Conservation (phyloP, 2,797 vertebrate genomes). For the Lemur catta region DNA sequence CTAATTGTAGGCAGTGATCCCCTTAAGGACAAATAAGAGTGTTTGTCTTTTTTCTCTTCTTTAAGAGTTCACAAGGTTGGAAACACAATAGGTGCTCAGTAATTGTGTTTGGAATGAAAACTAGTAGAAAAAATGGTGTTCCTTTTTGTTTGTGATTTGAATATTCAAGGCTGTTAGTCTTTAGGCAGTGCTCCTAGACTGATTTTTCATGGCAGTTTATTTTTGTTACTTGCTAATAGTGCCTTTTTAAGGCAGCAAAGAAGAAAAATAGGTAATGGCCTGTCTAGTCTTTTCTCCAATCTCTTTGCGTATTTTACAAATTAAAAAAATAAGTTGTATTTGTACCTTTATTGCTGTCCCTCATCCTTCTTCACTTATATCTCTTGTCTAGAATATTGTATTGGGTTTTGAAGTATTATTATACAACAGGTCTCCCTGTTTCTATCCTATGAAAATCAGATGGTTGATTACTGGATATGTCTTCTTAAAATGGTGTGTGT, state of each 20-base stretch:
- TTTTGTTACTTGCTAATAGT: constrained; percentile 11
- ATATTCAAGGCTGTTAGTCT: neutral
- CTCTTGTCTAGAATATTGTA: neutral
- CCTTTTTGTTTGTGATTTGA: neutral
- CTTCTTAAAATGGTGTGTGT: neutral
- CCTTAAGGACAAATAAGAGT: neutral
- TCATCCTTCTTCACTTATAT: neutral
- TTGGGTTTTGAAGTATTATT: constrained; percentile 2
- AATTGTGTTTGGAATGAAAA: constrained; percentile 38
- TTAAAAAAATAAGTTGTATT: neutral
- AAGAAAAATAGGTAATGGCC: neutral
- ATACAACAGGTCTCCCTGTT: neutral
- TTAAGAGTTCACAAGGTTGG: neutral
- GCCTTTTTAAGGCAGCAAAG: neutral
- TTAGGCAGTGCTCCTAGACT: neutral
- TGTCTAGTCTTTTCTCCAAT: constrained; percentile 16
- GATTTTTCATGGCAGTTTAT: neutral
- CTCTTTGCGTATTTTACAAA: neutral
- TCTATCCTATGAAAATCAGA: neutral
- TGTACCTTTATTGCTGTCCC: neutral
- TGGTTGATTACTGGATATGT: neutral
- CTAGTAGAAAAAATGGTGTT: constrained; percentile 10
- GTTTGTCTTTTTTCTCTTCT: neutral
- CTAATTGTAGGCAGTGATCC: neutral
- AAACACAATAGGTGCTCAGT: neutral